These are phyloP conservation scores for Lepus timidus DNA, from an alignment of 2,113 vertebrate genomes.

Conservation along the genomic window DNA sequence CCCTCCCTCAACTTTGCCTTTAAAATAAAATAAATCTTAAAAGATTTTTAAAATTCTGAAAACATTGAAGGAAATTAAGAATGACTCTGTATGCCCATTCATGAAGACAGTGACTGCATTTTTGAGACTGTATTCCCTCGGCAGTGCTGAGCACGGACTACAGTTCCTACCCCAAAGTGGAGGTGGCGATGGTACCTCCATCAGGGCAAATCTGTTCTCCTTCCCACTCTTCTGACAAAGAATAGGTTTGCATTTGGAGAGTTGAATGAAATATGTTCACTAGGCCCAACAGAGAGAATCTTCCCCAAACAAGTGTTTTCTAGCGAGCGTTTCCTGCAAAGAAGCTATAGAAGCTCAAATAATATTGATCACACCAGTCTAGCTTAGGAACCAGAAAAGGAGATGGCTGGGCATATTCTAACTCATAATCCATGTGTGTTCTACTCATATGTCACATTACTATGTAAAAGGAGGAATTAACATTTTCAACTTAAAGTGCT, in stretches of 20 bases:
- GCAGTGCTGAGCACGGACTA: neutral
- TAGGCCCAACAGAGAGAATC: neutral
- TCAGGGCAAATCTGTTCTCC: neutral
- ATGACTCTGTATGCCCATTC: neutral
- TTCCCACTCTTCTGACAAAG: neutral
- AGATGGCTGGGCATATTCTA: neutral
- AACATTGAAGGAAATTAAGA: neutral
- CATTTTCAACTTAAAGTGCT: neutral
- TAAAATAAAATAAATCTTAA: too few relatives aligned
- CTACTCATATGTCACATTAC: neutral
- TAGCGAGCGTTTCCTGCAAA: neutral
- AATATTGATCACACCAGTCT: neutral
- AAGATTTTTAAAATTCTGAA: neutral
- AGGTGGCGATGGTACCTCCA: accelerated
- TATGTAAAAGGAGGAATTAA: neutral
- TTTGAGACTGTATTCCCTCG: too few relatives aligned
- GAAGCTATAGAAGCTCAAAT: neutral
- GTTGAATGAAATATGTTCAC: neutral
- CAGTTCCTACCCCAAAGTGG: too few relatives aligned
- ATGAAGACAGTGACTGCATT: neutral
- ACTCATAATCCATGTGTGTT: neutral
- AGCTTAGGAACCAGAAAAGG: neutral
- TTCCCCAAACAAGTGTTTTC: neutral
- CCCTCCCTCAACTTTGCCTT: too few relatives aligned
- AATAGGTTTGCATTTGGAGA: too few relatives aligned